Evolutionary conservation across 1,140 invertebrate species (phyloP).

Genomic region (Drosophila ironensis): DNA sequence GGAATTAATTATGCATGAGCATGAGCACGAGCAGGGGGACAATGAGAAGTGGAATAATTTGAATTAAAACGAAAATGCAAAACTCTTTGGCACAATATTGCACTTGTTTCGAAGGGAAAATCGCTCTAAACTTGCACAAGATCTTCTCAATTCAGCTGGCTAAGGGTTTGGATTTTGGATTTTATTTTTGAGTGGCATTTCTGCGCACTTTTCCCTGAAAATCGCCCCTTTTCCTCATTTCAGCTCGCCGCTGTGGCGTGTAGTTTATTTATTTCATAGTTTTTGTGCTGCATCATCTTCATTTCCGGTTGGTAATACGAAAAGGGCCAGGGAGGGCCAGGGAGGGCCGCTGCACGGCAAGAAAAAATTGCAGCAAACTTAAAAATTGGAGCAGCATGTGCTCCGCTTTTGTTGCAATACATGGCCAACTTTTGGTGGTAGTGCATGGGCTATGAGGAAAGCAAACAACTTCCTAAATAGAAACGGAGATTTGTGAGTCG

Average conservation of each 20-base stretch:
- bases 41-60: no score
- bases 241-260: constrained; percentile 29
- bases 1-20: constrained; percentile 62
- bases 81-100: no score
- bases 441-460: constrained; percentile 14
- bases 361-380: neutral
- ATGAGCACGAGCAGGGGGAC: neutral
- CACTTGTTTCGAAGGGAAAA: no score
- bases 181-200: no score
- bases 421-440: neutral
- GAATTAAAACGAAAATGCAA: no score
- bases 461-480: constrained; percentile 55
- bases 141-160: no score
- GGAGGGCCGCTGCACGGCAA: neutral
- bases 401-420: no score
- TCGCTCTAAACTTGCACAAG: no score
- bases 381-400: no score
- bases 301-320: constrained; percentile 66
- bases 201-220: no score
- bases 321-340: neutral
- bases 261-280: constrained; percentile 76
- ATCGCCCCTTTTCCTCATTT: neutral
- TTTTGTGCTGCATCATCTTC: constrained; percentile 79
- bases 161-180: no score
- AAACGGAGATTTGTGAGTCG: constrained; percentile 7